Percentiles rank a stretch among this genome's conserved stretches.
Evolutionary conservation across 2,113 vertebrate genomes (phyloP).

Genomic region (Polypterus senegalus): DNA sequence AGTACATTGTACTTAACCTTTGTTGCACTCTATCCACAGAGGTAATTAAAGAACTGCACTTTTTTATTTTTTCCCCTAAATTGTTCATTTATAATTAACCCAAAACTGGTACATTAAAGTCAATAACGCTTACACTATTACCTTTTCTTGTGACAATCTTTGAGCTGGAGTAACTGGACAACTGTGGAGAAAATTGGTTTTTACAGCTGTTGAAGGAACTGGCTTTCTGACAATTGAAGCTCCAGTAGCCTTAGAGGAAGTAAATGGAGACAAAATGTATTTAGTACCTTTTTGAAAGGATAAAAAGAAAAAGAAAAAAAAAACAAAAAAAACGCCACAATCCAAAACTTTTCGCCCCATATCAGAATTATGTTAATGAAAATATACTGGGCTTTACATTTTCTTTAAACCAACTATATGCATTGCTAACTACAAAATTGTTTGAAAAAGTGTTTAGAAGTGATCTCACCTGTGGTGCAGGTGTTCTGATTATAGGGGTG

Average conservation of each 20-base stretch:
- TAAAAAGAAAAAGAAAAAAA: not conserved
- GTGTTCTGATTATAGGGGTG: conserved; percentile 41
- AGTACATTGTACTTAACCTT: too few relatives aligned
- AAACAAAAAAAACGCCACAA: not conserved
- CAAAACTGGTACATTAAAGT: too few relatives aligned
- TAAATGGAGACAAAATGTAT: not conserved
- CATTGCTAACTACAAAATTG: too few relatives aligned
- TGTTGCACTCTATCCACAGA: too few relatives aligned
- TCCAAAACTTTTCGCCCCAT: conserved; percentile 3
- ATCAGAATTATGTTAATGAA: conserved; percentile 7
- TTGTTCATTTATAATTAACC: too few relatives aligned
- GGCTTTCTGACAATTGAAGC: conserved; percentile 43
- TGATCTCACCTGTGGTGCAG: conserved; percentile 51
- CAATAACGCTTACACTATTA: conserved; percentile 22
- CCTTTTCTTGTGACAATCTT: conserved; percentile 49
- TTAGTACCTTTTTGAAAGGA: too few relatives aligned
- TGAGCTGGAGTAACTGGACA: conserved; percentile 39
- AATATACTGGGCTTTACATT: not conserved
- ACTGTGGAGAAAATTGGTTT: conserved; percentile 35
- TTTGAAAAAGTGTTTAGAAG: too few relatives aligned
- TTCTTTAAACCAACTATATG: too few relatives aligned
- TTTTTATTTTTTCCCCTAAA: too few relatives aligned
- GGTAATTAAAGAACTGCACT: too few relatives aligned
- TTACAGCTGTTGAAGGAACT: conserved; percentile 47
- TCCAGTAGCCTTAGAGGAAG: conserved; percentile 42